phyloP scores from a whole-genome alignment of 2,797 vertebrate genomes.

The Gymnodraco acuticeps region DNA sequence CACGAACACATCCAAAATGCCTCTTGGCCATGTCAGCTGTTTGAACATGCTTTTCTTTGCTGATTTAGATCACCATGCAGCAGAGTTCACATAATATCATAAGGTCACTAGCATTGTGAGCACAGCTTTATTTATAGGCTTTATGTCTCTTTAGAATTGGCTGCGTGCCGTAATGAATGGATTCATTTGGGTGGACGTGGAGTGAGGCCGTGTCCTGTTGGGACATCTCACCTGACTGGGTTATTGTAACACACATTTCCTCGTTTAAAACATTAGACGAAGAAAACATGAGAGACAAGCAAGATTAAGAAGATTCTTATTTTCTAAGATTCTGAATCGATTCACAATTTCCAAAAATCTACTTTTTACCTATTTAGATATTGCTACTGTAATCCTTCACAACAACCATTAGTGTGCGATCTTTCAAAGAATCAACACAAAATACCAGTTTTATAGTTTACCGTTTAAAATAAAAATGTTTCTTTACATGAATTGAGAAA shows the following conservation, averaged over 20 bases:
- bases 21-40: conserved; percentile 80
- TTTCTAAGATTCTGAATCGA: too few relatives aligned
- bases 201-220: neutral
- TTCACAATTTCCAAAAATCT: too few relatives aligned
- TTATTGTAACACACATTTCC: neutral
- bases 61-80: conserved; percentile 75
- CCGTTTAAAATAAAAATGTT: too few relatives aligned
- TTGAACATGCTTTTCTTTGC: conserved; percentile 73
- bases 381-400: too few relatives aligned
- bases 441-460: too few relatives aligned
- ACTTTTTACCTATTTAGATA: too few relatives aligned
- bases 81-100: conserved; percentile 77
- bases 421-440: too few relatives aligned
- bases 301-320: too few relatives aligned
- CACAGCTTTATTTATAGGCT: conserved; percentile 65
- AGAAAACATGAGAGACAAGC: neutral
- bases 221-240: conserved; percentile 5
- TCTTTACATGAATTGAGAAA: too few relatives aligned
- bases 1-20: conserved; percentile 56
- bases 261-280: neutral
- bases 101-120: conserved; percentile 69
- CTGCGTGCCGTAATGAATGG: conserved; percentile 18
- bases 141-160: conserved; percentile 33
- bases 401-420: too few relatives aligned
- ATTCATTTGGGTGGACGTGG: conserved; percentile 1